Conservation (phyloP, 1,140 invertebrate genomes). For the Polypedilum pembai region DNA sequence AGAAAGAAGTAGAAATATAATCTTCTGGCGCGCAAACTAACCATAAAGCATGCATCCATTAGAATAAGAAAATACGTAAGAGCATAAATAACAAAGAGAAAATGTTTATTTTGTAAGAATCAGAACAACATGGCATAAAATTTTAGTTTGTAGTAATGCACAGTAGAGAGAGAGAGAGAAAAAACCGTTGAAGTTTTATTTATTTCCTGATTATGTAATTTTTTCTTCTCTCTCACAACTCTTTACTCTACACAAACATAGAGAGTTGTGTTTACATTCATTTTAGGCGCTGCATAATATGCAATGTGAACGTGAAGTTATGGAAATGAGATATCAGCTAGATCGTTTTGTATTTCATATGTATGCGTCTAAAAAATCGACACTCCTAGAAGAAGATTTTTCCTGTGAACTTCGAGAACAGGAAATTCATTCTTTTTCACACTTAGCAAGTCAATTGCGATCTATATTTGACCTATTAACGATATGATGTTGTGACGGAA, state of each 20-base stretch:
- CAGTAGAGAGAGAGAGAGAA: background rate
- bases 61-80: background rate
- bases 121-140: background rate
- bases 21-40: conserved; percentile 15
- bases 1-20: conserved; percentile 2
- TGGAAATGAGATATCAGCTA: conserved; percentile 12
- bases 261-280: conserved; percentile 1
- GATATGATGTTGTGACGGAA: background rate
- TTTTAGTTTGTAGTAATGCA: too few species aligned
- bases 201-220: conserved; percentile 27
- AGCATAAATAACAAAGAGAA: background rate
- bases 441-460: background rate
- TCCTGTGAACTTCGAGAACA: background rate
- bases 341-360: background rate
- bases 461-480: conserved; percentile 18
- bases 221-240: background rate
- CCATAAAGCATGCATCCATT: conserved; percentile 11
- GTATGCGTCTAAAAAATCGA: background rate
- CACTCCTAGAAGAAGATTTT: background rate
- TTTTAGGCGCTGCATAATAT: background rate
- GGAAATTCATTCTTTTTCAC: background rate
- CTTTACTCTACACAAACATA: background rate
- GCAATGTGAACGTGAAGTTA: background rate
- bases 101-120: conserved; percentile 19
- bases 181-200: conserved; percentile 20